Percentiles rank a stretch among this genome's conserved stretches.
Conservation (phyloP, 2,113 vertebrate genomes). For the Eleginops maclovinus region DNA sequence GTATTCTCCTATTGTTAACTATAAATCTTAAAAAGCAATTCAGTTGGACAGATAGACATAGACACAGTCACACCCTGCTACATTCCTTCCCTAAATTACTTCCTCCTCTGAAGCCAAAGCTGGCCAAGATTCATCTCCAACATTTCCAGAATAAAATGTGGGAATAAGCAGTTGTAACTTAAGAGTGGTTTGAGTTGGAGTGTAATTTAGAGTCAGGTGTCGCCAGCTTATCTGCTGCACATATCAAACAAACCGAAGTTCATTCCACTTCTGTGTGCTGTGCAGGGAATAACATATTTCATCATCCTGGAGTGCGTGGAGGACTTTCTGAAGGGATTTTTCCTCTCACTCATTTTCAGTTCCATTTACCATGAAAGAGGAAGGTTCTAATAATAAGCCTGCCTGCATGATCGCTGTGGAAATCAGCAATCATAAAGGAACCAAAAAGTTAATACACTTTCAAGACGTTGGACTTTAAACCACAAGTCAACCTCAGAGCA, state of each 20-base stretch:
- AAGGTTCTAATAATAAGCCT: not conserved
- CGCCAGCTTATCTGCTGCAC: not conserved
- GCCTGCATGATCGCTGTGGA: not conserved
- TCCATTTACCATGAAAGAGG: slow-evolving; percentile 4
- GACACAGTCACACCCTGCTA: slow-evolving; percentile 29
- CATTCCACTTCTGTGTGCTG: slow-evolving; percentile 7
- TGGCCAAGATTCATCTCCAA: slow-evolving; percentile 24
- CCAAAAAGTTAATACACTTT: too few species aligned
- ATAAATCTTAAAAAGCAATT: slow-evolving; percentile 29
- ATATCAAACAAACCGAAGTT: slow-evolving; percentile 17
- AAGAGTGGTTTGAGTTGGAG: not conserved
- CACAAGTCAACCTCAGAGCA: too few species aligned
- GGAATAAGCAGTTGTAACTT: not conserved
- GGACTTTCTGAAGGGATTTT: slow-evolving; percentile 2
- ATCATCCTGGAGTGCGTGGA: not conserved
- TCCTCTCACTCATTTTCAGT: not conserved
- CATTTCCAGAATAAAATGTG: slow-evolving; percentile 34
- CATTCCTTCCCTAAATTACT: slow-evolving; percentile 41
- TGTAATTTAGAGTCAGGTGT: slow-evolving; percentile 26
- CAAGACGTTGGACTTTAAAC: not conserved
- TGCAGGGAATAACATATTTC: not conserved
- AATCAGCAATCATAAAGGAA: not conserved
- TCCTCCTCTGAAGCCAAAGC: slow-evolving; percentile 21
- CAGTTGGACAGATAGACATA: slow-evolving; percentile 18
- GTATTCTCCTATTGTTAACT: slow-evolving; percentile 1